These are phyloP conservation scores for Spilogale gracilis DNA, from an alignment of 2,113 vertebrate genomes.

Conservation along the genomic window DNA sequence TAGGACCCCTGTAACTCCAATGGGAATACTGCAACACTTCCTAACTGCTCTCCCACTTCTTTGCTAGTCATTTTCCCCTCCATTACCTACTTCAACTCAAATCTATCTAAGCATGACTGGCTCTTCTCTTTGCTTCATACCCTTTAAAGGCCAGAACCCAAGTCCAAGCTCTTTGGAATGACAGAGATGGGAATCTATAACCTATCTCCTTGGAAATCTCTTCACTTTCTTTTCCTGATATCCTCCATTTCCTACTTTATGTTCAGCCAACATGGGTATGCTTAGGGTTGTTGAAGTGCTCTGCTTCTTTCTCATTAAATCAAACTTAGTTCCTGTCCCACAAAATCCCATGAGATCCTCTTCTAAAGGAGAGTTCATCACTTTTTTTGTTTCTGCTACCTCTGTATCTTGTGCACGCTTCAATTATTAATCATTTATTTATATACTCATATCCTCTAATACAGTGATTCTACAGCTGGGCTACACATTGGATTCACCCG, in stretches of 20 bases:
- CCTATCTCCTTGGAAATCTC: background rate
- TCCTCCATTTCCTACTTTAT: background rate
- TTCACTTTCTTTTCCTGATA: background rate
- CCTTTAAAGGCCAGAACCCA: background rate
- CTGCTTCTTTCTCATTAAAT: conserved; percentile 1
- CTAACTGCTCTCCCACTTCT: background rate
- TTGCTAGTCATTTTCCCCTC: background rate
- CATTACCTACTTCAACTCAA: background rate
- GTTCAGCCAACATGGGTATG: background rate
- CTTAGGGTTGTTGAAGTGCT: background rate
- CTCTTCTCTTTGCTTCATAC: background rate
- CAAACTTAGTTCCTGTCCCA: background rate
- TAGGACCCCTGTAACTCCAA: background rate
- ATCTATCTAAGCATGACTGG: background rate
- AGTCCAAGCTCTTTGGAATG: background rate
- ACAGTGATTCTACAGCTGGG: background rate
- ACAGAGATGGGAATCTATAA: background rate
- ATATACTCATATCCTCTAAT: background rate
- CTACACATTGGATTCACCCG: background rate
- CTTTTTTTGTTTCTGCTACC: background rate
- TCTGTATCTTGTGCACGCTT: background rate
- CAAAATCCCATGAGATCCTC: background rate
- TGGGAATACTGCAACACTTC: background rate
- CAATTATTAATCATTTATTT: background rate
- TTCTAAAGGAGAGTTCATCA: background rate